Percentiles rank a stretch among this genome's conserved stretches.
These are phyloP conservation scores for Nephrotoma appendiculata DNA, from an alignment of 2,888 invertebrate genomes.

Conservation along the genomic window DNA sequence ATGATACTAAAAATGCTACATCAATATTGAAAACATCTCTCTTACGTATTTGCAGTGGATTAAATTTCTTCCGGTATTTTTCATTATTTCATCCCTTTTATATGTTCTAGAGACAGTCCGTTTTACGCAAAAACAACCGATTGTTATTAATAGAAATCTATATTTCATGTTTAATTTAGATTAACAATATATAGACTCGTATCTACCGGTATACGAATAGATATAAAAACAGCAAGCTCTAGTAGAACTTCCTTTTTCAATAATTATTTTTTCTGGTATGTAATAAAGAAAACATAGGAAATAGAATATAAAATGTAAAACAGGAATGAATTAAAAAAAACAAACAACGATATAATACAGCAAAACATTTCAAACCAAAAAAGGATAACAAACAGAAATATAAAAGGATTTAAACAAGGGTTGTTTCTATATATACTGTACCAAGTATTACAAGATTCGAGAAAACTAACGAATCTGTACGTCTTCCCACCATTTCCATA, in stretches of 20 bases:
- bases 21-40: no score
- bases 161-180: neutral
- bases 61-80: no score
- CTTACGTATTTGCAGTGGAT: no score
- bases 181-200: neutral
- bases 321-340: neutral
- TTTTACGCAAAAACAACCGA: no score
- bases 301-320: neutral
- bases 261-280: neutral
- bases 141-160: no score
- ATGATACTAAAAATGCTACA: no score
- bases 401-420: neutral
- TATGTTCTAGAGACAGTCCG: no score
- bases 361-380: neutral
- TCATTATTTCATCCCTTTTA: no score
- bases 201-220: neutral
- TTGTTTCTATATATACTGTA: neutral
- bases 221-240: neutral
- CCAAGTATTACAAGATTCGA: neutral
- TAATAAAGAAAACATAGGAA: neutral
- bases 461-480: neutral
- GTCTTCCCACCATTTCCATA: neutral
- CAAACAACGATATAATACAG: neutral
- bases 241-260: neutral
- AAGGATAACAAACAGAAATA: neutral